Percentiles rank a stretch among this genome's conserved stretches.
phyloP scores from a whole-genome alignment of 2,888 invertebrate genomes.

The Junonia oenone region DNA sequence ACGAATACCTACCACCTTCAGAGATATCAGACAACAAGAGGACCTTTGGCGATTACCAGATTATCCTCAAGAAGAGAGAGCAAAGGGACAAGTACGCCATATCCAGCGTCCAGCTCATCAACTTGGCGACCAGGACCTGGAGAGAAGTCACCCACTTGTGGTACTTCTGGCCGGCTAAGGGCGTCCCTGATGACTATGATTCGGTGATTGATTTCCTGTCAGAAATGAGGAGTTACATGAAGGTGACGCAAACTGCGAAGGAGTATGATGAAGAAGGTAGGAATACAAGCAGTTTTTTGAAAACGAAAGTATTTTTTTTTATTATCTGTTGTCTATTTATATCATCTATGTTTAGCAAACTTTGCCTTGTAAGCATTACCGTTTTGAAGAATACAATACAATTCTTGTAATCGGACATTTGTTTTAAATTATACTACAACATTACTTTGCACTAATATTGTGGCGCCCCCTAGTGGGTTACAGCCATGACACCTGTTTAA shows the following conservation, averaged over 20 bases:
- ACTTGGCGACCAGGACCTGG: constrained; percentile 89
- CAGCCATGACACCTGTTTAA: no score
- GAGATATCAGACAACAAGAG: constrained; percentile 94
- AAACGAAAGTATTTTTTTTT: no score
- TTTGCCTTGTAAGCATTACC: no score
- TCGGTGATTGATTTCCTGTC: constrained; percentile 92
- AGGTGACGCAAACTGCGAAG: constrained; percentile 70
- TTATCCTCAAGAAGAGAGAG: constrained; percentile 92
- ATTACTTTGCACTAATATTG: no score
- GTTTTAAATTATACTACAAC: no score
- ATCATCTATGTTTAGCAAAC: no score
- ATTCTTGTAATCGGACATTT: no score
- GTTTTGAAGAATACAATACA: no score
- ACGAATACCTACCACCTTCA: constrained; percentile 94
- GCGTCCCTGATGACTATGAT: constrained; percentile 90
- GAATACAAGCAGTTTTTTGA: no score
- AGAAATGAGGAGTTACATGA: constrained; percentile 85
- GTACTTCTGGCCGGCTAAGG: constrained; percentile 96
- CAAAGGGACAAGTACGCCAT: constrained; percentile 94
- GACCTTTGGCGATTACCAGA: constrained; percentile 92
- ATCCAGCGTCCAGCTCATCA: constrained; percentile 90
- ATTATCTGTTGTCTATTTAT: no score
- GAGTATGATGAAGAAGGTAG: constrained; percentile 75
- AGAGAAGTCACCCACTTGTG: constrained; percentile 94
- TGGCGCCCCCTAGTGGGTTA: no score